These are phyloP conservation scores for Actinia equina DNA, from an alignment of 64 coral and sea anemone species.

Conservation along the genomic window DNA sequence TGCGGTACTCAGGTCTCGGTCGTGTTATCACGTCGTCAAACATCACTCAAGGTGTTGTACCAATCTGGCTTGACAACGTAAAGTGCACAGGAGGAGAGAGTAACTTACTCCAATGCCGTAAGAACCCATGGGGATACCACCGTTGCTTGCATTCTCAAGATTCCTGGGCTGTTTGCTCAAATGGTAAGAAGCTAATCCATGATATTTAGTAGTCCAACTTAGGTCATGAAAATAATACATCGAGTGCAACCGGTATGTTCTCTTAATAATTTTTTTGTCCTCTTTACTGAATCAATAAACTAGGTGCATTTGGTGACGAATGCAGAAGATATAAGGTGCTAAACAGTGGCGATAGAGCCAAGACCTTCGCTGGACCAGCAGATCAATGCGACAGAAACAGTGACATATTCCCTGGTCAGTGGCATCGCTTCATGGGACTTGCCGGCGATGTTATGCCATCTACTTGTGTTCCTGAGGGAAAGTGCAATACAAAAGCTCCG, in stretches of 20 bases:
- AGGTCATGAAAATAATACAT: no score
- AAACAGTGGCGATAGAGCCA: neutral
- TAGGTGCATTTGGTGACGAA: neutral
- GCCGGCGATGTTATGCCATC: neutral
- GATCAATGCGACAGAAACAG: neutral
- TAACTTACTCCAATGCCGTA: neutral
- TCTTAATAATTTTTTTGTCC: no score
- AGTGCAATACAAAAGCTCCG: neutral
- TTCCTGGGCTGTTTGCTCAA: neutral
- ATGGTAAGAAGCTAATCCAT: neutral
- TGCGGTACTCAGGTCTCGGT: no score
- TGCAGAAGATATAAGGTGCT: neutral
- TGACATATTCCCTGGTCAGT: neutral
- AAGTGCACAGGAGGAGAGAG: neutral
- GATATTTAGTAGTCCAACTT: no score
- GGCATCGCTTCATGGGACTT: neutral
- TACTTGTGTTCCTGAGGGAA: neutral
- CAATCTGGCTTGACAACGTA: slow-evolving; percentile 4
- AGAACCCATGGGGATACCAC: slow-evolving; percentile 4
- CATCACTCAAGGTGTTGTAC: neutral
- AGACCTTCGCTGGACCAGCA: neutral
- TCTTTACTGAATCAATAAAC: no score
- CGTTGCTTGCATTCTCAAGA: neutral
- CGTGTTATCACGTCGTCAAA: no score
- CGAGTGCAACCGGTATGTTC: no score